These are phyloP conservation scores for Aegotheles bennettii DNA, from an alignment of 2,113 vertebrate genomes.

Conservation along the genomic window DNA sequence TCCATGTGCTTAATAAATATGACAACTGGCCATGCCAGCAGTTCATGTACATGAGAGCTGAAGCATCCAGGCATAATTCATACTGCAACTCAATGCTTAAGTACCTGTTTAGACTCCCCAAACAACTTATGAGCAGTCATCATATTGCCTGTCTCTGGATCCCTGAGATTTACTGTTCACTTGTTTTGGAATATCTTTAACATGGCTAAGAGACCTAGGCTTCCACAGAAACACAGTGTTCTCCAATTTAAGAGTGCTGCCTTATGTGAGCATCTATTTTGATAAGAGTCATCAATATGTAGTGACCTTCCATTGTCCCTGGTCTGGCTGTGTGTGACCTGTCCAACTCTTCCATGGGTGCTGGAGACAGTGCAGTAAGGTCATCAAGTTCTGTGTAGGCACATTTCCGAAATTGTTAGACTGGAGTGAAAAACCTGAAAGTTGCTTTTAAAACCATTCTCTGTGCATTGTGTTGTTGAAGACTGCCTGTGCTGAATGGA, in stretches of 20 bases:
- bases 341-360: not conserved
- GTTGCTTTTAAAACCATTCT: not conserved
- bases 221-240: not conserved
- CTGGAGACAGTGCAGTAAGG: not conserved
- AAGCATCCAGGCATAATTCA: not conserved
- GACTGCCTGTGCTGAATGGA: not conserved
- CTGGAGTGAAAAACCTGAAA: not conserved
- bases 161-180: not conserved
- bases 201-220: not conserved
- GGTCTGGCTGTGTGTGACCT: not conserved
- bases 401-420: not conserved
- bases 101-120: not conserved
- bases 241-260: not conserved
- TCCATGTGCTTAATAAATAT: not conserved
- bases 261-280: not conserved
- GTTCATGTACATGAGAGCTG: not conserved
- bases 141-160: fast-evolving
- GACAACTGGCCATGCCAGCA: not conserved
- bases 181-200: not conserved
- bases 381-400: not conserved
- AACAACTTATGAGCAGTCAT: not conserved
- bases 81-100: not conserved
- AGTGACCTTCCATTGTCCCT: not conserved
- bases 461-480: not conserved
- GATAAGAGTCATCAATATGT: not conserved